Evolutionary conservation across 1,140 invertebrate genomes (phyloP), one percentile per base, ranked within the genome.

Genomic region (Drosophila grimshawi): DNA sequence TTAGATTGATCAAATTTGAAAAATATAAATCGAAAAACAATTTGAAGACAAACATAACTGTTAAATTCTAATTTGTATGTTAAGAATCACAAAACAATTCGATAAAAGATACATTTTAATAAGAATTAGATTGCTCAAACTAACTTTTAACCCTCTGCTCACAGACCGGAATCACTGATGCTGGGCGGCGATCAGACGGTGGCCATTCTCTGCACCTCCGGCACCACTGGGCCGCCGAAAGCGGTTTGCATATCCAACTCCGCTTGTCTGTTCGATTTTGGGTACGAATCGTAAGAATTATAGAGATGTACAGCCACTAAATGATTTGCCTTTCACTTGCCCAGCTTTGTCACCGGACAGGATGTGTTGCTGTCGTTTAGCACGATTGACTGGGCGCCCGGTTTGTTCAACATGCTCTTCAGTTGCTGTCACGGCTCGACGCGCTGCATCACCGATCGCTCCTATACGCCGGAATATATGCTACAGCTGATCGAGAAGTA

Each of bases 141-240:
- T 1, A 19, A 57, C n/a, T 8, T 33, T 39, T 32, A 11, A 39
- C 8, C 8, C 11, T 19, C 3, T 33, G 5, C 32, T 41, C 30
- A 29, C 29, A 92, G 91, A 19, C 91, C 91, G 2, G 85, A 89
- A 5, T 73, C 69, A 0, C 76, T 92, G 2, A 67, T 79, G 32
- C 56, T 88, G 32, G 91, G 91, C 4, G 86, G 82, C 0, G 90
- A 92, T 62, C 85, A 92, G 59, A 91, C 88, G 3, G 88, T 90
- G 7, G 78, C 91, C 4, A 92, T 94, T 65, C 76, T 94, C 0
- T 93, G 90, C 60, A 94, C 96, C 0, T 96, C 95, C 61, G 96
- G 96, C 8, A 97, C 96, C 2, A 97, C 96, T 30, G 96, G 97
- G 45, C 85, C 95, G 10, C 96, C 97, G 0, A 97, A 97, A 93